Evolutionary conservation across 2,797 vertebrate genomes (phyloP).

Genomic region (Hydrolagus colliei): DNA sequence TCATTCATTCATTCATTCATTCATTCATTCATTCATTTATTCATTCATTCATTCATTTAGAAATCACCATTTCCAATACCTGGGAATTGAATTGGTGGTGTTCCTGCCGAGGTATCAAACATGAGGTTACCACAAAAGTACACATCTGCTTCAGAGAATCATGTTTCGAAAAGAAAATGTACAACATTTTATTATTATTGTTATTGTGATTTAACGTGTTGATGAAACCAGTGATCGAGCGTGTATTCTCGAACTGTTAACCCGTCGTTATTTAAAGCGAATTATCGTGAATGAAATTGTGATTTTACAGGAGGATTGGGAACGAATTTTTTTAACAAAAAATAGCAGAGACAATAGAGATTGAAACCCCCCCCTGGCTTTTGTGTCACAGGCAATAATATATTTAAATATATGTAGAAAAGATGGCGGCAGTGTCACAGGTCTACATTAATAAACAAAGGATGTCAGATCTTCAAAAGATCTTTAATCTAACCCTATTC

Average conservation of each 20-base stretch:
- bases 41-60: no score
- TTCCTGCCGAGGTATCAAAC: background rate
- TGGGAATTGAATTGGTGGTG: no score
- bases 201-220: no score
- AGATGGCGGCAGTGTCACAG: background rate
- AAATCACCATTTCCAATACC: no score
- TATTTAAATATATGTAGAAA: constrained; percentile 25
- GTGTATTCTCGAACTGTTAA: no score
- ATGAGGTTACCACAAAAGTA: background rate
- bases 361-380: no score
- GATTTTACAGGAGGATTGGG: background rate
- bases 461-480: background rate
- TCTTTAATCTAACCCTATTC: background rate
- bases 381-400: background rate
- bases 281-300: background rate
- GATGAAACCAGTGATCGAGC: no score
- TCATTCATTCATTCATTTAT: no score
- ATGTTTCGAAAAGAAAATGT: background rate
- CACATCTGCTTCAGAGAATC: background rate
- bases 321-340: background rate
- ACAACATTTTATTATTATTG: background rate
- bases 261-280: background rate
- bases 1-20: no score
- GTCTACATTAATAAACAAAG: background rate
- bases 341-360: no score